phyloP scores from a whole-genome alignment of 2,113 vertebrate species.

The Neoarius graeffei region DNA sequence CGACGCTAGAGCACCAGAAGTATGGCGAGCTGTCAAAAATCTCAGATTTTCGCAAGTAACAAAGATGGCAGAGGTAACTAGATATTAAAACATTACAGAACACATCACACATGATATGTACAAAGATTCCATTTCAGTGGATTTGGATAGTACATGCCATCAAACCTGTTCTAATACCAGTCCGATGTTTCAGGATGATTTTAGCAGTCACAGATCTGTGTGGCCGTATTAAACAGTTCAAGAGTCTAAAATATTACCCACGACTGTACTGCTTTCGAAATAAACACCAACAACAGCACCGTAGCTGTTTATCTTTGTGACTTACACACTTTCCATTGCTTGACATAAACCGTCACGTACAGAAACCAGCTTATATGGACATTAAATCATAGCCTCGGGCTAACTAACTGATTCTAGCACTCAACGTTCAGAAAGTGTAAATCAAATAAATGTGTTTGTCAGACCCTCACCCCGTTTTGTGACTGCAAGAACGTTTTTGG shows the following conservation, averaged over 20 bases:
- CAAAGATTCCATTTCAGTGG: too few species aligned
- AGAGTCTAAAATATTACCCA: neutral
- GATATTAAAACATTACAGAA: neutral
- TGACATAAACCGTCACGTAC: neutral
- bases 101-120: neutral
- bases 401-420: constrained; percentile 5
- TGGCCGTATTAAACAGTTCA: neutral
- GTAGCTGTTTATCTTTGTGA: constrained; percentile 1
- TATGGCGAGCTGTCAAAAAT: too few species aligned
- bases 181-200: neutral
- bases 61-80: too few species aligned
- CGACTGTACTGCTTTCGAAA: neutral
- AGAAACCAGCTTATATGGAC: neutral
- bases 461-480: constrained; percentile 25
- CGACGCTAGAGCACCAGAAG: too few species aligned
- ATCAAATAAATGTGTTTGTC: constrained; percentile 51
- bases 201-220: neutral
- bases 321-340: constrained; percentile 22
- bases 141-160: neutral
- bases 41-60: too few species aligned
- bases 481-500: constrained; percentile 8
- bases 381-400: constrained; percentile 7
- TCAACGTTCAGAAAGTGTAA: constrained; percentile 21
- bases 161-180: neutral
- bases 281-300: neutral